These are phyloP conservation scores for Actinemys pallida DNA, from an alignment of 2,113 vertebrate genomes.

Conservation along the genomic window DNA sequence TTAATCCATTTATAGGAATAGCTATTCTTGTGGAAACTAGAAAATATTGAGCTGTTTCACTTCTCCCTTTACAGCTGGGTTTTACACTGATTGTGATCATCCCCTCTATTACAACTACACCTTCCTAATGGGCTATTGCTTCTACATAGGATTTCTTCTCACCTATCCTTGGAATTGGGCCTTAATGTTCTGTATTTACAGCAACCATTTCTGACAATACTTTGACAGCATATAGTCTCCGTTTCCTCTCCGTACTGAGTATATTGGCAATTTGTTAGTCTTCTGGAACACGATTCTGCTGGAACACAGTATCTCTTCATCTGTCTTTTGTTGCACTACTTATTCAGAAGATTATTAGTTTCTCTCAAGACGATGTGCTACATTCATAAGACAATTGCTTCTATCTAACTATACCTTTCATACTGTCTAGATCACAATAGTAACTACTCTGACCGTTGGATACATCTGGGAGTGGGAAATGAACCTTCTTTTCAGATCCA, in stretches of 20 bases:
- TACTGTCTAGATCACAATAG: background rate
- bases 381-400: background rate
- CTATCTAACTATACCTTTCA: background rate
- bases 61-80: background rate
- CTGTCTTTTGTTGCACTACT: background rate
- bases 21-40: background rate
- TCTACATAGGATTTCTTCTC: slow-evolving; percentile 11
- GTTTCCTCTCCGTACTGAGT: background rate
- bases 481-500: background rate
- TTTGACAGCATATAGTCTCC: background rate
- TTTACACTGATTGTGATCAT: slow-evolving; percentile 23
- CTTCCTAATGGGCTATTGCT: slow-evolving; percentile 21
- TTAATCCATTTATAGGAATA: background rate
- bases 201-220: background rate
- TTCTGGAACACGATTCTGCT: accelerated
- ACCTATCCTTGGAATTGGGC: background rate
- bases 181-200: background rate
- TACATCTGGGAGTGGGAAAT: accelerated
- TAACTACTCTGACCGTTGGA: background rate
- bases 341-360: background rate
- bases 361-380: background rate
- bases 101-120: background rate
- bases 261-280: background rate
- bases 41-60: slow-evolving; percentile 19
- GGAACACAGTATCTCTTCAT: accelerated